phyloP scores from a whole-genome alignment of 2,888 invertebrate species.

The Aromia moschata region DNA sequence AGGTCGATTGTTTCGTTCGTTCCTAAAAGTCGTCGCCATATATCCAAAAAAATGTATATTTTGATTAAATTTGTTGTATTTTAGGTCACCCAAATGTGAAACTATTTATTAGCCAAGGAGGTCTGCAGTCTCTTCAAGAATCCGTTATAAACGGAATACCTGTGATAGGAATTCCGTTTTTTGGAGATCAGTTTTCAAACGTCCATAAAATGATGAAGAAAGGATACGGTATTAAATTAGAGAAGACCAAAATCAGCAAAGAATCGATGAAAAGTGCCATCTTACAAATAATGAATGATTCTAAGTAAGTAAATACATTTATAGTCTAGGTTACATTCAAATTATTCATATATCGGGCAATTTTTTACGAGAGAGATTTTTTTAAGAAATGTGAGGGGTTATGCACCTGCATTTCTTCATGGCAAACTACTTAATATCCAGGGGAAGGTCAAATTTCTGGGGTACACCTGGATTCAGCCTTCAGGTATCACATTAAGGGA shows the following conservation, averaged over 20 bases:
- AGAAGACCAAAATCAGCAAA: conserved; percentile 35
- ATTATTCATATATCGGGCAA: too few relatives aligned
- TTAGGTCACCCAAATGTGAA: conserved; percentile 62
- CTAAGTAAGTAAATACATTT: conserved; percentile 33
- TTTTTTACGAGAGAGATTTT: too few relatives aligned
- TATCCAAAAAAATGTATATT: too few relatives aligned
- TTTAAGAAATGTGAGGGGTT: too few relatives aligned
- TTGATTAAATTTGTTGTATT: too few relatives aligned
- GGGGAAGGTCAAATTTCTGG: too few relatives aligned
- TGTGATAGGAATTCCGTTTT: conserved; percentile 43
- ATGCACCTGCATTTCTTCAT: too few relatives aligned
- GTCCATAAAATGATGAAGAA: conserved; percentile 38
- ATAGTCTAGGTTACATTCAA: conserved; percentile 41
- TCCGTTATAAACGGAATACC: conserved; percentile 38
- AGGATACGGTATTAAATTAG: conserved; percentile 38
- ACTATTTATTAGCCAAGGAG: conserved; percentile 56
- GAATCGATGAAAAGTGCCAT: conserved; percentile 34
- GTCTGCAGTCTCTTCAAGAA: conserved; percentile 46
- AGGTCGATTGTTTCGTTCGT: too few relatives aligned
- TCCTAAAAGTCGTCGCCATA: too few relatives aligned
- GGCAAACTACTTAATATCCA: too few relatives aligned
- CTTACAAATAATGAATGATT: conserved; percentile 38
- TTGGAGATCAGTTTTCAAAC: conserved; percentile 44
- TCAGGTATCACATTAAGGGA: too few relatives aligned
- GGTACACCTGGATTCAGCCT: too few relatives aligned